Evolutionary conservation across 2,797 vertebrate species (phyloP), one percentile per base, ranked within the genome.

Genomic region (Neosilurus hyrtlii): DNA sequence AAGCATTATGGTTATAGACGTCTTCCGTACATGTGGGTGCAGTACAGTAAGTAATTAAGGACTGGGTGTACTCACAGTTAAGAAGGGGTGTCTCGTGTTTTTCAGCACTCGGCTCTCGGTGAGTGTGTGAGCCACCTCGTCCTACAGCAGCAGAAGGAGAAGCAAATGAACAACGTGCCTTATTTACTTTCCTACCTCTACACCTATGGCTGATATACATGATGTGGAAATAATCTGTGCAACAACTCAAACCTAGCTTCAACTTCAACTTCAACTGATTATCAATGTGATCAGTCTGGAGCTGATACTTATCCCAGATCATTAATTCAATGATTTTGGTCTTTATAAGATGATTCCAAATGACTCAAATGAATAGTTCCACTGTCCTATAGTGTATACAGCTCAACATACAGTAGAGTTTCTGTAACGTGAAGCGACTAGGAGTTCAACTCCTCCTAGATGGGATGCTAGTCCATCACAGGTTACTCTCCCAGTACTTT

Each of bases 21-120:
- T 70, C 79, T 70, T 54, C 80, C 68, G 79, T 79, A 26, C 56
- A 35, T 52, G 65, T 63, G 43, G 65, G 35, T 72, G 73, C 43
- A 43, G 71, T 59, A 79, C 63, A n/a, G 35, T 79, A 37, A 85
- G 81, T 81, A 57, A 79, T 82, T 79, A 85, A 30, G 51, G 43
- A 59, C 67, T 54, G 26, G 67, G 82, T 84, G 79, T 85, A 96
- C 97, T 97, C 92, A 99, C 97, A 66, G 97, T 99, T 94, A 99
- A 94, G 92, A 99, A 99, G 54, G 97, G 97, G 75, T 99, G 97
- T 85, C 97, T 95, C 83, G 97, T 99, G 91, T 98, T 99, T 94
- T 99, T 98, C 85, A 99, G 90, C 59, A 99, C 97, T 94, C 97
- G 94, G 93, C 97, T 99, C 92, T 99, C 97, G 83, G 97, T 99